phyloP scores from a whole-genome alignment of 2,888 invertebrate genomes.

The Sipha maydis region DNA sequence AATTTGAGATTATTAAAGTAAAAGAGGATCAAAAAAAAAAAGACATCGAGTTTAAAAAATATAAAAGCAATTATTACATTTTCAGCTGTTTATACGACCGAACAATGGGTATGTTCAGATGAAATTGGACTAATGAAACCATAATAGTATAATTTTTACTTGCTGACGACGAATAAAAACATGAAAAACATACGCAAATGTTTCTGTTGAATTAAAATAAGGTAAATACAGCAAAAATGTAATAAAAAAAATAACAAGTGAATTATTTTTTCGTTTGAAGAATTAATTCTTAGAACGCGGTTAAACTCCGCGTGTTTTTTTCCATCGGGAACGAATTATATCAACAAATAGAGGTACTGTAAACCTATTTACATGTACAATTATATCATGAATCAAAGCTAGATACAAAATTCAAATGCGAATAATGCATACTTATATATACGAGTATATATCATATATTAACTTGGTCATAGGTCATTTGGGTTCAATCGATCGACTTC shows the following conservation, averaged over 20 bases:
- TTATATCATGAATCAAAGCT: background rate
- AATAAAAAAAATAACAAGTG: background rate
- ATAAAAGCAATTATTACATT: background rate
- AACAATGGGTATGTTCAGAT: constrained; percentile 14
- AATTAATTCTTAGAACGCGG: constrained; percentile 3
- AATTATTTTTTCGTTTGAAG: background rate
- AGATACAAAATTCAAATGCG: background rate
- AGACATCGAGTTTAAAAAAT: background rate
- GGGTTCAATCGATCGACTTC: constrained; percentile 18
- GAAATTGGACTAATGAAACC: constrained; percentile 28
- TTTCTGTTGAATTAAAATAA: constrained; percentile 38
- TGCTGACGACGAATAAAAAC: constrained; percentile 16
- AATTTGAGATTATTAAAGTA: background rate
- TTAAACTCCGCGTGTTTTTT: background rate
- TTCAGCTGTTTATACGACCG: constrained; percentile 21
- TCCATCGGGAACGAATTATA: background rate
- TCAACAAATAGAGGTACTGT: background rate
- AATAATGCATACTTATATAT: background rate
- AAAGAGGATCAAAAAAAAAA: background rate
- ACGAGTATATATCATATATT: too few species aligned
- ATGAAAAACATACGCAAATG: background rate
- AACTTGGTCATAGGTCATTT: constrained; percentile 38
- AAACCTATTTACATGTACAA: background rate
- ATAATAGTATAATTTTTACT: constrained; percentile 25
- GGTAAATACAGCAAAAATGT: constrained; percentile 12